Base-by-base conservation (phyloP, 2,797 vertebrate genomes). In the Enteromius fasciolatus region DNA sequence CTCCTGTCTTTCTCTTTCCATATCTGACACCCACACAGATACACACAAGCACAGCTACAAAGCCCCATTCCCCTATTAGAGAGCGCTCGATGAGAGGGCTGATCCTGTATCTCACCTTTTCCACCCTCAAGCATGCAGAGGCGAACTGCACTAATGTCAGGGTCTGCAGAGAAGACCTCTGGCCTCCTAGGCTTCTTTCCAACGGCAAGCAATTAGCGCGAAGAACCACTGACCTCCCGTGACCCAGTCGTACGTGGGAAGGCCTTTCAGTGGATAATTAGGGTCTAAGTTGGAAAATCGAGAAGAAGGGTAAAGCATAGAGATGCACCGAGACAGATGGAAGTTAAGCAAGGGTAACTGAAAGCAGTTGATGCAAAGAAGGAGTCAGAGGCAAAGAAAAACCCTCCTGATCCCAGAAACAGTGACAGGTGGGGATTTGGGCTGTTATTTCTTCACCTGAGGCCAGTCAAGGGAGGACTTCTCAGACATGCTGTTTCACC, bases 121-220 rank as follows among this genome's bases (percentile, higher is more conserved):
- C 57, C 25, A 46, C 87, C 84, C 72, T 83, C 73, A 57, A 72
- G 81, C 59, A 6, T 66, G 84, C 69, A 76, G 72, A 83, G 61
- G 72, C 64, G 41, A 86, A 11, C 86, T 78, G 87, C 87, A 76
- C 46, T 78, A 78, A 79, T 76, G 79, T 41, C 76, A 89, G 87
- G 89, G 86, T 83, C 76, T 87, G 90, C 85, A 85, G 84, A 84
- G 4, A 33, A 23, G 70, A 59, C 48, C 50, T 64, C 6, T 15
- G 12, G 78, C 86, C 90, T 90, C 88, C 87, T 86, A 84, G 64
- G 66, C 77, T 91, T 89, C 86, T 87, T 87, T 85, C 86, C 88
- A 90, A 90, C 86, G 69, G 81, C 82, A 90, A 91, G 93, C 94
- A 94, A 94, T 95, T 94, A 95, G 91, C 41, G 72, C 90, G 87